Conservation (phyloP, 1,140 invertebrate genomes). For the Cydia pomonella region DNA sequence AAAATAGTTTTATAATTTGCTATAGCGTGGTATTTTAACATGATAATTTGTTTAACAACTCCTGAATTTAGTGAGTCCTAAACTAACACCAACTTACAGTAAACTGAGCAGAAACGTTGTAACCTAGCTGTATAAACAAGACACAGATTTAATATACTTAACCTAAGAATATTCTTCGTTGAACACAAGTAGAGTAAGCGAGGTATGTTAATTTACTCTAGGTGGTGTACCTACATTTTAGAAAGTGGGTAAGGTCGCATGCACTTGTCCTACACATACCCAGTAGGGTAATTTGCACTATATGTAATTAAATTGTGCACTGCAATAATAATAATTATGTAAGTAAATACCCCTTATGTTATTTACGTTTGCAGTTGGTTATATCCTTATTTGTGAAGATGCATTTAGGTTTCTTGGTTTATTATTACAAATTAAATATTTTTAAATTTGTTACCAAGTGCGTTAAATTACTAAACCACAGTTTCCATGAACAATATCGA, state of each 20-base stretch:
- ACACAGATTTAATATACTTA: not conserved
- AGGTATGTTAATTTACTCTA: not conserved
- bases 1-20: not conserved
- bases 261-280: too few species aligned
- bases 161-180: not conserved
- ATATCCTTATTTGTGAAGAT: too few species aligned
- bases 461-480: not conserved
- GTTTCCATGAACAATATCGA: not conserved
- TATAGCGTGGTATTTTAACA: conserved; percentile 2
- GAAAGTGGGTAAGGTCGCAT: too few species aligned
- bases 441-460: too few species aligned
- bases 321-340: too few species aligned
- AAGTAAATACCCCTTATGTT: too few species aligned
- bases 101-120: conserved; percentile 12
- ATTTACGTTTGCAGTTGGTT: too few species aligned
- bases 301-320: too few species aligned
- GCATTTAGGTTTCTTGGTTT: too few species aligned
- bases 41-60: not conserved
- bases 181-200: too few species aligned
- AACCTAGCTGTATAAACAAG: conserved; percentile 16
- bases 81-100: conserved; percentile 21
- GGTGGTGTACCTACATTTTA: not conserved
- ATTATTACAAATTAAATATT: too few species aligned
- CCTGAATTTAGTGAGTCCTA: conserved; percentile 3
- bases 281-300: too few species aligned